Percentiles rank a stretch among this genome's conserved stretches.
Conservation (phyloP, 2,888 invertebrate genomes). For the Coenonympha arcania region DNA sequence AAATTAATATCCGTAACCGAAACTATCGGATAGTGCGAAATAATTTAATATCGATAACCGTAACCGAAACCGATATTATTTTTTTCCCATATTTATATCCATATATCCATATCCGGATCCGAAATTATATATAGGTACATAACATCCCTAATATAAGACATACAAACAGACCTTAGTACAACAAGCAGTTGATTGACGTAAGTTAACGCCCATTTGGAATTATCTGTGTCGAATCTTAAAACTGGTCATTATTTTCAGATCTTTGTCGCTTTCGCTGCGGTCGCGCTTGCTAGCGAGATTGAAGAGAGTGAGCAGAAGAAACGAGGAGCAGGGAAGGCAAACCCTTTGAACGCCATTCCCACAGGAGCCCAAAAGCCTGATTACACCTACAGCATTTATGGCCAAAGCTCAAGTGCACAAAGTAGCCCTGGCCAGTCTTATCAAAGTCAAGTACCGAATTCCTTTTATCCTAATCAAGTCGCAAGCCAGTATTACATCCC, state of each 20-base stretch:
- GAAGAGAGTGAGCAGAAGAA: constrained; percentile 66
- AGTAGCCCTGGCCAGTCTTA: constrained; percentile 41
- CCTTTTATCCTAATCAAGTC: constrained; percentile 59
- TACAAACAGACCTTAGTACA: constrained; percentile 9
- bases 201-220: constrained; percentile 34
- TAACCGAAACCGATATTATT: no score
- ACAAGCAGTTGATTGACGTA: constrained; percentile 35
- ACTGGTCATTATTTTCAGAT: constrained; percentile 49
- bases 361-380: constrained; percentile 65
- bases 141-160: no score
- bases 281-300: constrained; percentile 51
- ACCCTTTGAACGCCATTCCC: constrained; percentile 55
- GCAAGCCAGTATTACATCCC: constrained; percentile 51
- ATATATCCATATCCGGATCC: no score
- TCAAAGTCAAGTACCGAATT: constrained; percentile 51
- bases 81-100: no score
- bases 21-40: no score
- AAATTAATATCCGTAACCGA: no score
- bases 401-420: constrained; percentile 46
- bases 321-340: constrained; percentile 56
- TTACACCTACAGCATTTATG: constrained; percentile 60
- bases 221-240: constrained; percentile 37
- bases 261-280: constrained; percentile 47
- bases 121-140: no score
- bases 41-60: no score